phyloP scores from a whole-genome alignment of 2,888 invertebrate genomes.

The Meloe dianella region DNA sequence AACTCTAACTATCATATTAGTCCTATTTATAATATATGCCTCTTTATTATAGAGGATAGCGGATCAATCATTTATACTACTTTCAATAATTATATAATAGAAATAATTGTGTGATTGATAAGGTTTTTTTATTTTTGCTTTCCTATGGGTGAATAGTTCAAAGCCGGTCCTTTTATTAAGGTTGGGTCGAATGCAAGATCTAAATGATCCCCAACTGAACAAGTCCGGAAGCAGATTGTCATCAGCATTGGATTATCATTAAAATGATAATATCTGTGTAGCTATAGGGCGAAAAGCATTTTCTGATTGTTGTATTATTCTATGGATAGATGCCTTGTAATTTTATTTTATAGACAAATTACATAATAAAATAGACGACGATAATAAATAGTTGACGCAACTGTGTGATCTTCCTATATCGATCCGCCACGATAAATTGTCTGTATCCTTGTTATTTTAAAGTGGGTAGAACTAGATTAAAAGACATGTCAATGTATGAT shows the following conservation, averaged over 20 bases:
- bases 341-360: slow-evolving; percentile 30
- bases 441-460: neutral
- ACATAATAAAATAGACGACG: slow-evolving; percentile 28
- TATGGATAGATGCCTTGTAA: slow-evolving; percentile 21
- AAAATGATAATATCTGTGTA: slow-evolving; percentile 33
- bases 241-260: slow-evolving; percentile 38
- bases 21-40: neutral
- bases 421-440: slow-evolving; percentile 5
- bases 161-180: neutral
- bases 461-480: slow-evolving; percentile 7
- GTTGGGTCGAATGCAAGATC: neutral
- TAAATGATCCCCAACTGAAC: slow-evolving; percentile 7
- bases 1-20: neutral
- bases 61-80: neutral
- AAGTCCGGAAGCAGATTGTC: slow-evolving; percentile 38
- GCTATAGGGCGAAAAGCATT: slow-evolving; percentile 29
- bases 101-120: neutral
- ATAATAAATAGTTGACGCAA: slow-evolving; percentile 18
- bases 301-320: slow-evolving; percentile 20
- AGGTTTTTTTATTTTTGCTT: neutral
- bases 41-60: neutral
- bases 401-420: neutral
- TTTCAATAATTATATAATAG: neutral
- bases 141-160: neutral
- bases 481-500: slow-evolving; percentile 12